Base-by-base conservation (phyloP, 1,140 invertebrate genomes). In the Choristoneura fumiferana region DNA sequence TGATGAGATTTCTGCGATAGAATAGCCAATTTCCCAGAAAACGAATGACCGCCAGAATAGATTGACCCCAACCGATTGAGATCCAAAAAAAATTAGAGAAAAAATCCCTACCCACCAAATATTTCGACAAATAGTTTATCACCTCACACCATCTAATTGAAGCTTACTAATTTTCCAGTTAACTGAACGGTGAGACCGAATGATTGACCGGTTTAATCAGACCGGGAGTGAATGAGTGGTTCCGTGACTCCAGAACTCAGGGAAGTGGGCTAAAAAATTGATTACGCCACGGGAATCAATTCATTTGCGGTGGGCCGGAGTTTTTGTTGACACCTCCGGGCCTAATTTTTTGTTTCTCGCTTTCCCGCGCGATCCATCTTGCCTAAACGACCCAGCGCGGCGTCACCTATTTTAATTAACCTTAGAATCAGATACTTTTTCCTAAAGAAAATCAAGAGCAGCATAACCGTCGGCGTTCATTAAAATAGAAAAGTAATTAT, bases 151-250 rank as follows among this genome's bases (percentile, higher is more conserved):
- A 83, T 73, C 78, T 84, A 83, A 86, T 86, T 86, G 52, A 54
- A 54, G 52, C 34, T 54, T 35, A 86, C 81, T 77, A 84, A 86
- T 86, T 86, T 86, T 86, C 83, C 80, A 83, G 83, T 72, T 78
- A 81, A 81, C 64, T 84, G 81, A 78, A 84, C 76, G 78, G 80
- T 83, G 67, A 84, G 77, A 81, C 72, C 69, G 75, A 82, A 81
- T 84, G 81, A 86, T 83, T 81, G 83, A 86, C 79, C 83, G 78
- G 75, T 81, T 84, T 80, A 84, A 86, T 86, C 83, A 84, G 71
- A 63, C 62, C 67, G 63, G 38, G 65, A 71, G 67, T 76, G 75
- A 78, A 78, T 74, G 77, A 78, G 62, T 63, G 63, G 69, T 67
- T 71, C 69, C 54, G 62, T 60, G 62, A 64, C 65, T 57, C 60